These are phyloP conservation scores for Zophobas atratus DNA, from an alignment of 1,140 invertebrate genomes.

Conservation along the genomic window DNA sequence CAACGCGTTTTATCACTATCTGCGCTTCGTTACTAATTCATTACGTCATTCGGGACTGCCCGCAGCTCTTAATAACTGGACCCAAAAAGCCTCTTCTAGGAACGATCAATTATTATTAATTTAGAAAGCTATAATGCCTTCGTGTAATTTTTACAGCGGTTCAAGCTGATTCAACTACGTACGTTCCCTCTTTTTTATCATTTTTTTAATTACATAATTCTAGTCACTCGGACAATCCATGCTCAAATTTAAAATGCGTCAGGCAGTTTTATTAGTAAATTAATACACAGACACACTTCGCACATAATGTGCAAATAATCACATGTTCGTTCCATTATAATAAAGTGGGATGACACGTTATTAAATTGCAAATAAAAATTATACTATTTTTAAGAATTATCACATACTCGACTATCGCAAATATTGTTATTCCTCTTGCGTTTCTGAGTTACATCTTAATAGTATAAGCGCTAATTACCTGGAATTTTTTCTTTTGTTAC, in stretches of 20 bases:
- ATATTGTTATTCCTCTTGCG: too few species aligned
- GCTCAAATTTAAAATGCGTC: too few species aligned
- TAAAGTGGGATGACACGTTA: not conserved
- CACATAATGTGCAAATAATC: not conserved
- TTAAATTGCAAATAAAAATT: not conserved
- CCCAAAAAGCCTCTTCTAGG: constrained; percentile 17
- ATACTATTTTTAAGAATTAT: not conserved
- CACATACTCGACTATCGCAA: not conserved
- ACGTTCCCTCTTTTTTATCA: not conserved
- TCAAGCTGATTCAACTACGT: not conserved
- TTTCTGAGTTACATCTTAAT: too few species aligned
- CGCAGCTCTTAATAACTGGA: constrained; percentile 30
- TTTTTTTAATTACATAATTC: too few species aligned
- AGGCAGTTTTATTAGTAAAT: not conserved
- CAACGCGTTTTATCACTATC: constrained; percentile 22
- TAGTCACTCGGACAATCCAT: too few species aligned
- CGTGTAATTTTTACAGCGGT: not conserved
- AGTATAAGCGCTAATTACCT: too few species aligned
- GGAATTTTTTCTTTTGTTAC: too few species aligned
- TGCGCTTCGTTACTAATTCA: constrained; percentile 25
- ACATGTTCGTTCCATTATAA: not conserved
- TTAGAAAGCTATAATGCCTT: constrained; percentile 11
- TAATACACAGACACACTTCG: not conserved
- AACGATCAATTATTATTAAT: constrained; percentile 26
- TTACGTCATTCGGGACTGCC: constrained; percentile 30